phyloP scores from a whole-genome alignment of 2,888 invertebrate genomes.

The Hetaerina titia region DNA sequence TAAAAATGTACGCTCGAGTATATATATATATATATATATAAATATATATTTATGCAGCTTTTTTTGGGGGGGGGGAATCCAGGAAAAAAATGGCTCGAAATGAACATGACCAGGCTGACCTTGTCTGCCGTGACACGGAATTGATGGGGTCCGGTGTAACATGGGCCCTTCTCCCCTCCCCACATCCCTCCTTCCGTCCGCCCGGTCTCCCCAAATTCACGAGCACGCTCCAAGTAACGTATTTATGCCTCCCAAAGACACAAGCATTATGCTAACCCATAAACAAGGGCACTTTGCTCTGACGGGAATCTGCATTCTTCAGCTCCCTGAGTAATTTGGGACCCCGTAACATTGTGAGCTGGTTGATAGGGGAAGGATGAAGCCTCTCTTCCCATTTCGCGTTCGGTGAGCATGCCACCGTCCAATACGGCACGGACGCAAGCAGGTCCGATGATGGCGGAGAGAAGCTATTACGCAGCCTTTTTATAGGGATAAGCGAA shows the following conservation, averaged over 20 bases:
- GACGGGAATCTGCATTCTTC: slow-evolving; percentile 35
- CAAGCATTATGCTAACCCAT: not conserved
- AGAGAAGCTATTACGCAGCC: not conserved
- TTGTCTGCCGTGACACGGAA: not conserved
- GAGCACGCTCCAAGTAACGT: slow-evolving; percentile 19
- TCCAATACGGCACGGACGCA: too few species aligned
- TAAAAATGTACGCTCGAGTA: not conserved
- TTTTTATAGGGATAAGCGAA: not conserved
- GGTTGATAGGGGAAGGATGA: not conserved
- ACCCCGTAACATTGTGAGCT: not conserved
- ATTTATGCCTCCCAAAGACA: slow-evolving; percentile 8
- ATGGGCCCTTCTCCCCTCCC: not conserved
- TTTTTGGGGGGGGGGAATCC: not conserved
- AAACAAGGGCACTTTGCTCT: slow-evolving; percentile 10
- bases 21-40: too few species aligned
- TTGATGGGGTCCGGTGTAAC: not conserved
- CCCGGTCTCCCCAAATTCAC: slow-evolving; percentile 13
- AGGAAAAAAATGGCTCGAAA: not conserved
- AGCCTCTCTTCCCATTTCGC: too few species aligned
- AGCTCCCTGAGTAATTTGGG: not conserved
- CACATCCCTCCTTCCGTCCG: not conserved
- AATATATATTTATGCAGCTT: not conserved
- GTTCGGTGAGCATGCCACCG: not conserved
- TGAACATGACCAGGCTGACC: not conserved
- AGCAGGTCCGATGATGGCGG: not conserved